Percentiles rank a stretch among this genome's conserved stretches.
Evolutionary conservation across 2,113 vertebrate species (phyloP).

Genomic region (Mastomys natalensis): DNA sequence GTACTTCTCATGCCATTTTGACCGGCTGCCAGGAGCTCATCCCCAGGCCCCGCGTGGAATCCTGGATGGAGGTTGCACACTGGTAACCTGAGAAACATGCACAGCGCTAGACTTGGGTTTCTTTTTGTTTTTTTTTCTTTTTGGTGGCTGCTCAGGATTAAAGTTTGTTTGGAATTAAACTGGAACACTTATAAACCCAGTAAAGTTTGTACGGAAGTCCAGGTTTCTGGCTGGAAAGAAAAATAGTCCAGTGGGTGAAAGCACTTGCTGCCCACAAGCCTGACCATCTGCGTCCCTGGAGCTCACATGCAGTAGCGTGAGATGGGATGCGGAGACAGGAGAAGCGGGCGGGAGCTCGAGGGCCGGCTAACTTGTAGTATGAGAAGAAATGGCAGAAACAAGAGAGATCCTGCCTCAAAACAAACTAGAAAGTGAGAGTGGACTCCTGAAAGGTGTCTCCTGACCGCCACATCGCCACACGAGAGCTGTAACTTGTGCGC

Average conservation of each 20-base stretch:
- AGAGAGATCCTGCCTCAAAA: background rate
- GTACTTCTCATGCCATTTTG: background rate
- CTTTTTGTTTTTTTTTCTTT: accelerated
- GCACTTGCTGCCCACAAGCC: background rate
- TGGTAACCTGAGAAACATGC: accelerated
- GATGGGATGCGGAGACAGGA: background rate
- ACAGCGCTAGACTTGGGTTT: background rate
- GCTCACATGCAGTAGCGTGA: background rate
- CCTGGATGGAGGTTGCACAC: background rate
- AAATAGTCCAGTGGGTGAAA: background rate
- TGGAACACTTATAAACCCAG: background rate
- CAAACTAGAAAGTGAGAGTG: no score
- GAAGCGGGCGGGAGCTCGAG: accelerated
- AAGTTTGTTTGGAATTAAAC: background rate
- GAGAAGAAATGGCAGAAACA: background rate
- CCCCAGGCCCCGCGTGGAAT: background rate
- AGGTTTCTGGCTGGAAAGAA: background rate
- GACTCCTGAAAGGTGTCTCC: background rate
- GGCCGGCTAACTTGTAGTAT: no score
- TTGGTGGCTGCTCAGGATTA: background rate
- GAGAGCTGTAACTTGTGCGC: background rate
- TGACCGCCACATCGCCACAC: no score
- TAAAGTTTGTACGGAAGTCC: background rate
- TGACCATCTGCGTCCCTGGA: background rate
- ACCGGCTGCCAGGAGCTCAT: background rate